A percentile compares a stretch with the other conserved stretches of the same genome.
phyloP scores from a whole-genome alignment of 2,888 invertebrate species.

The Lithophane socia region DNA sequence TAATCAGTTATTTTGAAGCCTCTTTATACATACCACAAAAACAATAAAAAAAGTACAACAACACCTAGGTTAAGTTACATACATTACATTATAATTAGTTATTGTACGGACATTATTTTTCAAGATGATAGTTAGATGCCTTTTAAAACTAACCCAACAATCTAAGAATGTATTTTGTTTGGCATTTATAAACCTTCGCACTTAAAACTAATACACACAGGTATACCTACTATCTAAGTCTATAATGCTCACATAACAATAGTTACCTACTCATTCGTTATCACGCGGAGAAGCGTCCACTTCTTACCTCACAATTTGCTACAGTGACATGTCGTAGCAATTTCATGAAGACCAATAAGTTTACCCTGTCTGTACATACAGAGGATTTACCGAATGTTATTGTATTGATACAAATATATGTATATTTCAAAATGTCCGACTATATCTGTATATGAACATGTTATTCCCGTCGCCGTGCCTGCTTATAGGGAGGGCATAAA shows the following conservation, averaged over 20 bases:
- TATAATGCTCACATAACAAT: neutral
- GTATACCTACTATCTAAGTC: neutral
- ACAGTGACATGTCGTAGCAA: constrained; percentile 18
- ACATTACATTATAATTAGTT: neutral
- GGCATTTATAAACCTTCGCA: neutral
- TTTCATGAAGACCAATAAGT: constrained; percentile 43
- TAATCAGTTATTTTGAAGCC: constrained; percentile 63
- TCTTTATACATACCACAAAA: constrained; percentile 12
- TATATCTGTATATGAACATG: constrained; percentile 65
- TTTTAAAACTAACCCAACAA: neutral
- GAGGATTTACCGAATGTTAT: constrained; percentile 40
- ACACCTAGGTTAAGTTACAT: neutral
- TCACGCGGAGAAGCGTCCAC: constrained; percentile 1
- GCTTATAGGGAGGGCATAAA: constrained; percentile 78
- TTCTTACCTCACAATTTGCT: constrained; percentile 7
- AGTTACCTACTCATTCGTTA: neutral
- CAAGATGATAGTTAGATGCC: neutral
- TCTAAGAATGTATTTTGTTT: neutral
- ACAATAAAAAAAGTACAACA: constrained; percentile 1
- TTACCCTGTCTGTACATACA: constrained; percentile 14
- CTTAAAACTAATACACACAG: neutral
- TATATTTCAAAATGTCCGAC: constrained; percentile 49
- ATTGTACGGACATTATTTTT: neutral
- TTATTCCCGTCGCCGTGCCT: constrained; percentile 69
- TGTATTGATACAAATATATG: constrained; percentile 41